Evolutionary conservation across 2,888 invertebrate genomes (phyloP), one percentile per base, ranked within the genome.

Genomic region (Frankliniella fusca): DNA sequence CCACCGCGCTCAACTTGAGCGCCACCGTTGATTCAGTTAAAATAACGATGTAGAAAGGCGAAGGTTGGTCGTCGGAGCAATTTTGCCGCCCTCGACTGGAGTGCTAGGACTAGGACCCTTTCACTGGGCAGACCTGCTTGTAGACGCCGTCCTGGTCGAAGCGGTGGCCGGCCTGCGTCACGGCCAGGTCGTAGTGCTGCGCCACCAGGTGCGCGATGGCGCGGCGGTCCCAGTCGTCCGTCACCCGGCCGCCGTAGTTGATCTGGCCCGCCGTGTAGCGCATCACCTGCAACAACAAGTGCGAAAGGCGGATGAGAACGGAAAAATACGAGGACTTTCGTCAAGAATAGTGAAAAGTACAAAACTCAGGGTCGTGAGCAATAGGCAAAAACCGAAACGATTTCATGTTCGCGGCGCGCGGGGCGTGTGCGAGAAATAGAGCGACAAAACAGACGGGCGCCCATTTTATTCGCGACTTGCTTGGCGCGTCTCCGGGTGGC

Each of bases 241-340:
- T 96, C 81, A 97, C 96, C 70, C 96, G 91, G 0, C 96, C 96
- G 38, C 96, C 96, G 86, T 96, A 97, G 89, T 97, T 94, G 11
- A 93, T 93, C 85, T 93, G 92, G 0, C 93, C 93, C 0, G 93
- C 92, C 0, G 93, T 93, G 89, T 92, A 94, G 83, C 90, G 92
- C 84, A 91, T 88, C 88, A 92, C 94, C 93, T 89, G 87, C 87
- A 86, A 82, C 80, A 48, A 81, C 84, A 80, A 18, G 10, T 23
- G 18, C 11, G 49, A 0, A 28, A 61, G 38, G 0, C 49, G 12
- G 18, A 7, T 11, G n/a, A 38, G 65, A 20, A n/a, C 61, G 54
- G 65, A 23, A 80, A 38, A 83, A 70, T 23, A 27, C 20, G 20
- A 1, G 80, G 5, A 7, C 5, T 7, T 1, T 23, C 5, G 28